Percentiles rank a stretch among this genome's conserved stretches.
Evolutionary conservation across 2,113 vertebrate species (phyloP).

Genomic region (Semicossyphus pulcher): DNA sequence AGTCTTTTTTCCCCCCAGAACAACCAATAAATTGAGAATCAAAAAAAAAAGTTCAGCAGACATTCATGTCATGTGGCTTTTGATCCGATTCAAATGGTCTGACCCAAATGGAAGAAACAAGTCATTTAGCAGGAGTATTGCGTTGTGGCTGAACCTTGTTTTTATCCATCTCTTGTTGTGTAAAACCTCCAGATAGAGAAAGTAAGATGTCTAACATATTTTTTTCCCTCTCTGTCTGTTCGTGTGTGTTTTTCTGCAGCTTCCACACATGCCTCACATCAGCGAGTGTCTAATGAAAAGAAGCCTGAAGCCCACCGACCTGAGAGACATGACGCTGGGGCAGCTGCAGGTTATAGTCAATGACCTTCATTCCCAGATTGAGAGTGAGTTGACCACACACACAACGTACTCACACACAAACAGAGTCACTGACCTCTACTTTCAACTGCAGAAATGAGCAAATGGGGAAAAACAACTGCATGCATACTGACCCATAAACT

Average conservation of each 20-base stretch:
- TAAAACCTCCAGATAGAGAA: background rate
- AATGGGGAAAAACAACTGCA: conserved; percentile 59
- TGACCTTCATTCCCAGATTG: conserved; percentile 98
- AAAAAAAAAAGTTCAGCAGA: background rate
- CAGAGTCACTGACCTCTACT: conserved; percentile 23
- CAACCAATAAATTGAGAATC: background rate
- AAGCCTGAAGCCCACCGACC: conserved; percentile 93
- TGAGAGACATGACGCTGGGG: conserved; percentile 96
- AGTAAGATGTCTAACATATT: background rate
- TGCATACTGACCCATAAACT: conserved; percentile 49
- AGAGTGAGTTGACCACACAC: conserved; percentile 87
- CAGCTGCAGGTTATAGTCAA: conserved; percentile 99
- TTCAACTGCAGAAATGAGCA: conserved; percentile 60
- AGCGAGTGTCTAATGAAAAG: conserved; percentile 99
- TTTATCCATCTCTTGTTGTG: background rate
- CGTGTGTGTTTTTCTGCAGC: conserved; percentile 76
- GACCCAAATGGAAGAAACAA: no score
- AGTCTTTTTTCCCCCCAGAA: background rate
- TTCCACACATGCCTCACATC: conserved; percentile 98
- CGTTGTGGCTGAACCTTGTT: background rate
- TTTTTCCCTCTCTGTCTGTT: background rate
- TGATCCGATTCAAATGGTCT: no score
- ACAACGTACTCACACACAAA: conserved; percentile 17
- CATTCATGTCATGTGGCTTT: background rate
- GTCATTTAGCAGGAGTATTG: no score